Conservation (phyloP, 2,113 vertebrate genomes). For the Cavia aperea region DNA sequence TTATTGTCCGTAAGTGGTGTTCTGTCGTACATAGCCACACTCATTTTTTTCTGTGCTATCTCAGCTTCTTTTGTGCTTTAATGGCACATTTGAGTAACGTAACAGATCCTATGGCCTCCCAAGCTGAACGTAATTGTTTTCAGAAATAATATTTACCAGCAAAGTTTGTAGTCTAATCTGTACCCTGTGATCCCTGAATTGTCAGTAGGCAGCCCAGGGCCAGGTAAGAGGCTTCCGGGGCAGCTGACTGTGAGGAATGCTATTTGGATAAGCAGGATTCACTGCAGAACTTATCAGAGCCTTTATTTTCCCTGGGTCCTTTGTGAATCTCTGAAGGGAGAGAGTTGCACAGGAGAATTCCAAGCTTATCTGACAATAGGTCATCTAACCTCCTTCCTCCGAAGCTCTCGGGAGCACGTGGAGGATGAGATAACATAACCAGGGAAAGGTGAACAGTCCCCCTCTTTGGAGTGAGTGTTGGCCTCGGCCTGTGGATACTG, state of each 20-base stretch:
- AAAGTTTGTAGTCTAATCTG: not conserved
- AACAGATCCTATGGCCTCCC: not conserved
- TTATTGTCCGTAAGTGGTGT: too few species aligned
- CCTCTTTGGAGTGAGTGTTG: not conserved
- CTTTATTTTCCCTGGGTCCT: not conserved
- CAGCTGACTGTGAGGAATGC: not conserved
- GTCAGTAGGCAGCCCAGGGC: not conserved
- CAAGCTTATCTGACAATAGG: not conserved
- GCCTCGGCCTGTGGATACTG: not conserved
- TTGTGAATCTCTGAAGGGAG: not conserved
- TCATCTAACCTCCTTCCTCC: not conserved
- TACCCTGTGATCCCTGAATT: not conserved
- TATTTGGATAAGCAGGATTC: not conserved
- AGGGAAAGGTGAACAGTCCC: not conserved
- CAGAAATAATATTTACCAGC: not conserved
- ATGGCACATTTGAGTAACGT: not conserved
- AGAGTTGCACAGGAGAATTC: not conserved
- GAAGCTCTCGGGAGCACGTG: rapidly evolving
- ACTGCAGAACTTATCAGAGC: constrained; percentile 1
- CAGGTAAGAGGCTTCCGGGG: not conserved
- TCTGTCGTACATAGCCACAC: not conserved
- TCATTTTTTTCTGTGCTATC: rapidly evolving
- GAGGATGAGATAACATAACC: not conserved
- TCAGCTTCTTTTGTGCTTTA: not conserved
- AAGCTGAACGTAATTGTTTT: not conserved